phyloP scores from a whole-genome alignment of 2,888 invertebrate species.

The Coelopa pilipes region DNA sequence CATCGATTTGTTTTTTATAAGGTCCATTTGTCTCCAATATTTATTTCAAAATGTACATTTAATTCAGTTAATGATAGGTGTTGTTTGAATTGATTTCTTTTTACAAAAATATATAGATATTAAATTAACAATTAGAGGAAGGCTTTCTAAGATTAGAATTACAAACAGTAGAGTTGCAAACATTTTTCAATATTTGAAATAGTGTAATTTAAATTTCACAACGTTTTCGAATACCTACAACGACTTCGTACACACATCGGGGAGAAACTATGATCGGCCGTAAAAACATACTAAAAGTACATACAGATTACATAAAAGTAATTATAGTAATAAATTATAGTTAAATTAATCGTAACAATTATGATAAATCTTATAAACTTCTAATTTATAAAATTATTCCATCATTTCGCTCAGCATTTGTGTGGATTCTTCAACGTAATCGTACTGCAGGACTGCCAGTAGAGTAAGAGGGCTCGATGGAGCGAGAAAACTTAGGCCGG shows the following conservation, averaged over 20 bases:
- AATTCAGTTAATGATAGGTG: slow-evolving; percentile 6
- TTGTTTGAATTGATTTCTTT: not conserved
- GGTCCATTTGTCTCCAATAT: not conserved
- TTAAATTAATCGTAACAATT: slow-evolving; percentile 32
- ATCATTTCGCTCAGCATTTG: slow-evolving; percentile 9
- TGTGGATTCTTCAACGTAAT: not conserved
- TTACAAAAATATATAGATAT: slow-evolving; percentile 11
- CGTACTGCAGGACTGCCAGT: not conserved
- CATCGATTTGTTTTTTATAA: not conserved
- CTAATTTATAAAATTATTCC: slow-evolving; percentile 21
- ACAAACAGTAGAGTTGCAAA: too few relatives aligned
- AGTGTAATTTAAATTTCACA: not conserved
- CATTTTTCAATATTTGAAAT: too few relatives aligned
- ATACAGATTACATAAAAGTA: slow-evolving; percentile 15
- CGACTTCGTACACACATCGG: not conserved
- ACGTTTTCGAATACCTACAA: not conserved
- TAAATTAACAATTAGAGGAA: not conserved
- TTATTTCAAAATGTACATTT: not conserved
- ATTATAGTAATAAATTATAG: slow-evolving; percentile 27
- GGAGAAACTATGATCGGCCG: not conserved
- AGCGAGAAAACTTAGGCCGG: not conserved
- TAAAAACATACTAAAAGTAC: slow-evolving; percentile 26
- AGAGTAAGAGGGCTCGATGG: slow-evolving; percentile 1
- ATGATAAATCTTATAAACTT: slow-evolving; percentile 30
- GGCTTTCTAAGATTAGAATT: too few relatives aligned